Conservation (phyloP, 2,113 vertebrate species). For the Austrofundulus limnaeus region DNA sequence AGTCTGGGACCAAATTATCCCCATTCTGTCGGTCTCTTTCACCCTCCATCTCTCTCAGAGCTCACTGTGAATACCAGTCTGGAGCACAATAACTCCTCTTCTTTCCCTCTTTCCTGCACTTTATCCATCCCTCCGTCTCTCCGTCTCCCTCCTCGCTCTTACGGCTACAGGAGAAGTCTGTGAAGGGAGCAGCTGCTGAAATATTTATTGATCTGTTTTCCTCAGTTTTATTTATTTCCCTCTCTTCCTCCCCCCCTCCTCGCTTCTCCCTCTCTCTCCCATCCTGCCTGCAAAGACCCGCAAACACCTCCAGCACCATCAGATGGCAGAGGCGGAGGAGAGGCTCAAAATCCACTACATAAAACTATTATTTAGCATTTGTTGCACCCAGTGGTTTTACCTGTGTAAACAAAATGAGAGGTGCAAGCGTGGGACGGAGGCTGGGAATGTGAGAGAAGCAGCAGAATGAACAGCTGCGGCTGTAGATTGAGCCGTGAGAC, state of each 20-base stretch:
- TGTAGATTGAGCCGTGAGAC: slow-evolving; percentile 43
- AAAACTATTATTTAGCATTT: slow-evolving; percentile 68
- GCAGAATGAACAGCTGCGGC: slow-evolving; percentile 22
- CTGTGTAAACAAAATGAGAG: slow-evolving; percentile 65
- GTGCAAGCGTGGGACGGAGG: slow-evolving; percentile 25
- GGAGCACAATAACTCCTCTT: slow-evolving; percentile 69
- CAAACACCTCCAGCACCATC: slow-evolving; percentile 50
- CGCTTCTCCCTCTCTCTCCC: slow-evolving; percentile 38
- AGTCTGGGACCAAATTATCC: slow-evolving; percentile 66
- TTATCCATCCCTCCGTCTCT: slow-evolving; percentile 35
- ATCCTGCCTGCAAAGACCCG: slow-evolving; percentile 34
- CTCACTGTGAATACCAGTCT: slow-evolving; percentile 58
- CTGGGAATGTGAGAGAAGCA: slow-evolving; percentile 25
- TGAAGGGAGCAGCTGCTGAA: slow-evolving; percentile 78
- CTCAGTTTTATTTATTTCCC: slow-evolving; percentile 73
- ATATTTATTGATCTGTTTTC: slow-evolving; percentile 86
- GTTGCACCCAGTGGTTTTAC: slow-evolving; percentile 59
- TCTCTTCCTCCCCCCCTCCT: slow-evolving; percentile 19
- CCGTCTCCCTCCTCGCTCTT: slow-evolving; percentile 42
- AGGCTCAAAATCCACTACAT: slow-evolving; percentile 56
- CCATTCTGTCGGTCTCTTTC: slow-evolving; percentile 53
- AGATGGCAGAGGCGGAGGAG: slow-evolving; percentile 48
- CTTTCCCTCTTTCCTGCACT: slow-evolving; percentile 46
- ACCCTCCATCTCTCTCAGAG: slow-evolving; percentile 47
- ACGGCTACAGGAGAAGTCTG: slow-evolving; percentile 67